Evolutionary conservation across 2,113 vertebrate genomes (phyloP), one percentile per base, ranked within the genome.

Genomic region (Lampris incognitus): DNA sequence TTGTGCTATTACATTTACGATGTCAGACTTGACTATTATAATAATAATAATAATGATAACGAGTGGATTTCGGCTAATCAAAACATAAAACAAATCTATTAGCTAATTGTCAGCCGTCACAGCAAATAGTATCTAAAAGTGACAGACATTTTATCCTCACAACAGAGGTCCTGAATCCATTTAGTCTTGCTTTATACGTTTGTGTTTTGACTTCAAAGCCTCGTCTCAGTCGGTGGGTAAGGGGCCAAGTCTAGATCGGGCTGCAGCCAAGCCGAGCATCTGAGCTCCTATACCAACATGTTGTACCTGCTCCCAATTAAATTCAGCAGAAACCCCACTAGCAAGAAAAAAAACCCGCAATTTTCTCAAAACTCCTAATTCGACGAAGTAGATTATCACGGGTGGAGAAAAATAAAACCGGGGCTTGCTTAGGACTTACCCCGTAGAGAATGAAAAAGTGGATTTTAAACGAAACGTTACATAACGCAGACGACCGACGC

Each of bases 41-140:
- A 24, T 24, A 24, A 24, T 24, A 24, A 49, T 5, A 5, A 8
- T 9, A 52, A 8, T 52, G 13, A 55, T 56, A 76, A 69, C 59
- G 75, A 57, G 54, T 65, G 5, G 71, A 63, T 79, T 76, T 83
- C 38, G 58, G 5, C 69, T 46, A 60, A 86, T 82, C 49, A 54
- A 52, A 72, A 73, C 42, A 63, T 5, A 63, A 44, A 9, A 44
- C 37, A 59, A 72, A 54, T 39, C 37, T 0, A 42, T 48, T n/a
- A 56, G 54, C 24, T 56, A 49, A 66, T 72, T 7, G 74, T 46
- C 11, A 52, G 10, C 50, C 38, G 54, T 72, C 81, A 76, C 54
- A 69, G 62, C 36, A 50, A 2, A 4, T 1, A 52, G 62, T 41
- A 69, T 51, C 66, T 40, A 49, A 58, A 76, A 70, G 9, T 37